Percentiles rank a stretch among this genome's conserved stretches.
These are phyloP conservation scores for Eupithecia centaureata DNA, from an alignment of 2,888 invertebrate species.

Conservation along the genomic window DNA sequence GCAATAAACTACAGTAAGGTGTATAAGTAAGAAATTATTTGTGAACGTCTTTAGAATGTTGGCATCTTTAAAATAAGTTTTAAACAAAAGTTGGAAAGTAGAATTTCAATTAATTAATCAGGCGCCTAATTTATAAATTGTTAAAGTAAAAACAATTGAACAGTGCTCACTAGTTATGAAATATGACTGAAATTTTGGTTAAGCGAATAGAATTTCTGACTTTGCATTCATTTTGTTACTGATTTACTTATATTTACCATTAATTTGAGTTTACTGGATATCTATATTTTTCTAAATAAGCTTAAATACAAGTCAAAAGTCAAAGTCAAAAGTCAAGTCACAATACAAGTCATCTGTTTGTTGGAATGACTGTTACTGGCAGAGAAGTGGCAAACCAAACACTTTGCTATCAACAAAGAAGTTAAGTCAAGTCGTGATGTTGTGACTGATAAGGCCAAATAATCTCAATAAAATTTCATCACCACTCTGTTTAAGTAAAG, in stretches of 20 bases:
- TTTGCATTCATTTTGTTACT: neutral
- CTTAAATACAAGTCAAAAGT: neutral
- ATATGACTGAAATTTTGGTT: constrained; percentile 18
- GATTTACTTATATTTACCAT: neutral
- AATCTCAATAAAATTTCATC: neutral
- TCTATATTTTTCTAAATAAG: neutral
- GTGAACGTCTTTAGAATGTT: neutral
- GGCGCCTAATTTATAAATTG: constrained; percentile 18
- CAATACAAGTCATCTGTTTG: neutral
- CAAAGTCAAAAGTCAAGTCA: too few species aligned
- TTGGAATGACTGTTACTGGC: neutral
- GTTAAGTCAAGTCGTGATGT: too few species aligned
- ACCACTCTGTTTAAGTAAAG: neutral
- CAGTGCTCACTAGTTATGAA: constrained; percentile 15
- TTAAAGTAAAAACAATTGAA: constrained; percentile 11
- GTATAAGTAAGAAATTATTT: constrained; percentile 19
- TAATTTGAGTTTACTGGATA: neutral
- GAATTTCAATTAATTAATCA: neutral
- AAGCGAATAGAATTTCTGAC: neutral
- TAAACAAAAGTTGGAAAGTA: neutral
- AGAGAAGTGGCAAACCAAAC: too few species aligned
- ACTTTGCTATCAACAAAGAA: too few species aligned
- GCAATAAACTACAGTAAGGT: constrained; percentile 36
- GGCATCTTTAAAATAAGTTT: neutral
- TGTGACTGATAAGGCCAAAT: neutral